A percentile compares a stretch with the other conserved stretches of the same genome.
These are phyloP conservation scores for Campopleginae sp. DNA, from an alignment of 2,888 invertebrate genomes.

Conservation along the genomic window DNA sequence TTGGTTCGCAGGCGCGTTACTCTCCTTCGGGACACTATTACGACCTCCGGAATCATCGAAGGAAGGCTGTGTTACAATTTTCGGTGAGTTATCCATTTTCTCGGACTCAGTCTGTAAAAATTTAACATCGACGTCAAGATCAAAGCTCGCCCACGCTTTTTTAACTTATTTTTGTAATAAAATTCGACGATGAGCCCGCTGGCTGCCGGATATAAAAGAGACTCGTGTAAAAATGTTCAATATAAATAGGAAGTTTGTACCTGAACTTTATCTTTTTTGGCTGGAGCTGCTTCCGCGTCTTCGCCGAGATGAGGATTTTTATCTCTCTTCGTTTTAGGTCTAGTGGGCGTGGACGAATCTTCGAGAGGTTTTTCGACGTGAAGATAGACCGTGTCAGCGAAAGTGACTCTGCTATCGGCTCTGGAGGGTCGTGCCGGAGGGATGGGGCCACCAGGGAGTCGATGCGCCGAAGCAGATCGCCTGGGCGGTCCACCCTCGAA, in stretches of 20 bases:
- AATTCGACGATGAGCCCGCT: too few species aligned
- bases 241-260: conserved; percentile 6
- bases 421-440: conserved; percentile 75
- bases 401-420: conserved; percentile 81
- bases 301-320: conserved; percentile 51
- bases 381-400: conserved; percentile 76
- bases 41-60: conserved; percentile 73
- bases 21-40: conserved; percentile 62
- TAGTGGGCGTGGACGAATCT: conserved; percentile 71
- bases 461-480: conserved; percentile 78
- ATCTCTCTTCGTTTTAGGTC: conserved; percentile 72
- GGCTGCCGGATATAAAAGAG: too few species aligned
- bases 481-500: conserved; percentile 71
- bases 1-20: conserved; percentile 62
- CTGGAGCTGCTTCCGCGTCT: conserved; percentile 23
- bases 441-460: conserved; percentile 67
- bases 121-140: not conserved
- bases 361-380: conserved; percentile 71
- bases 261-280: conserved; percentile 57
- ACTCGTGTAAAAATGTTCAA: not conserved
- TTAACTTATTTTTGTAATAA: too few species aligned
- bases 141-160: too few species aligned
- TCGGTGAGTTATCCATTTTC: conserved; percentile 57
- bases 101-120: conserved; percentile 52
- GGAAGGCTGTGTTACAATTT: conserved; percentile 68